A percentile compares a stretch with the other conserved stretches of the same genome.
Evolutionary conservation across 2,797 vertebrate genomes (phyloP).

Genomic region (Acipenser transmontanus): DNA sequence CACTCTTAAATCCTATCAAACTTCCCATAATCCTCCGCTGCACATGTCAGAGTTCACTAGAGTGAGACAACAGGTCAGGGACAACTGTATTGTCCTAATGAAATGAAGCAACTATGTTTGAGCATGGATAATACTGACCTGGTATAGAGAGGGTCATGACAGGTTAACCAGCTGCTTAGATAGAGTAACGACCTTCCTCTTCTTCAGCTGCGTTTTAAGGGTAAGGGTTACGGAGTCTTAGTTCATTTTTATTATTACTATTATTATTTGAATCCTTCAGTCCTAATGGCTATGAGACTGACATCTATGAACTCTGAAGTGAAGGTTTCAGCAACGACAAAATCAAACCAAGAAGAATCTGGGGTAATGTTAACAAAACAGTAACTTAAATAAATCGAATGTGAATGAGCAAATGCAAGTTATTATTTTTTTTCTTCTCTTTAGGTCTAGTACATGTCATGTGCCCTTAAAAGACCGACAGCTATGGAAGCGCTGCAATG

Average conservation of each 20-base stretch:
- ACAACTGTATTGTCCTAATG: slow-evolving; percentile 55
- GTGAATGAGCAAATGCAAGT: slow-evolving; percentile 41
- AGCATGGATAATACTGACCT: slow-evolving; percentile 29
- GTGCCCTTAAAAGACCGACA: slow-evolving; percentile 52
- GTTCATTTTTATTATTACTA: neutral
- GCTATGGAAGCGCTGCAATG: slow-evolving; percentile 32
- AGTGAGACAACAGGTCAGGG: slow-evolving; percentile 48
- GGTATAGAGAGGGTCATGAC: slow-evolving; percentile 9
- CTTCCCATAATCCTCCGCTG: slow-evolving; percentile 34
- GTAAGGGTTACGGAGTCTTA: slow-evolving; percentile 7
- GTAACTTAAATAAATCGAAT: slow-evolving; percentile 35
- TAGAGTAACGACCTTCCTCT: slow-evolving; percentile 18
- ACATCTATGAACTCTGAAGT: neutral
- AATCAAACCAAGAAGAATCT: neutral
- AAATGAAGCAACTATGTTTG: slow-evolving; percentile 53
- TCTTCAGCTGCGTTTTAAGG: slow-evolving; percentile 10
- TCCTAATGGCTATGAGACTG: too few species aligned
- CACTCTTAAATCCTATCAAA: slow-evolving; percentile 23
- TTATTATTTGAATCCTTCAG: neutral
- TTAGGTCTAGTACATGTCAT: slow-evolving; percentile 44
- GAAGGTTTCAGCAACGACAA: neutral
- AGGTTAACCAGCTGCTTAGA: slow-evolving; percentile 11
- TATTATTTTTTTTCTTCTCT: slow-evolving; percentile 24
- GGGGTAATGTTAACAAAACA: neutral
- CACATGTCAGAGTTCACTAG: slow-evolving; percentile 29